A percentile compares a stretch with the other conserved stretches of the same genome.
Conservation (phyloP, 1,140 invertebrate genomes). For the Brachionus asplanchnoidis region DNA sequence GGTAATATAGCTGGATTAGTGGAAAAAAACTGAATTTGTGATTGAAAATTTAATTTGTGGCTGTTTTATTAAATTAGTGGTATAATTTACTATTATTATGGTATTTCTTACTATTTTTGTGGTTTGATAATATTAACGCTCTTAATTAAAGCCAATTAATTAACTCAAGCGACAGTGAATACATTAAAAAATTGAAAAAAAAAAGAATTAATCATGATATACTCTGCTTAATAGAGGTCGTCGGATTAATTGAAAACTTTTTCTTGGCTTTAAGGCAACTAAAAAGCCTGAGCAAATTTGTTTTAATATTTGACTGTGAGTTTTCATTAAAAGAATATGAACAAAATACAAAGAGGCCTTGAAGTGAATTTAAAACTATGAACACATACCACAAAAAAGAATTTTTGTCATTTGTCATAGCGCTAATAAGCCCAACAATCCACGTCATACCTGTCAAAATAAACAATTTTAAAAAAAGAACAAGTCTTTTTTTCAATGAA, state of each 20-base stretch:
- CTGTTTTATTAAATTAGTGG: too few relatives aligned
- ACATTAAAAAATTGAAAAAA: too few relatives aligned
- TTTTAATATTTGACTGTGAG: background rate
- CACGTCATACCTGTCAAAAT: background rate
- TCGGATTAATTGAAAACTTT: background rate
- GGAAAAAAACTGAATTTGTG: too few relatives aligned
- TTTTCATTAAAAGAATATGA: slow-evolving; percentile 22
- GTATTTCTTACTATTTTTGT: too few relatives aligned
- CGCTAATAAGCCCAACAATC: background rate
- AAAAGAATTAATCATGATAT: too few relatives aligned
- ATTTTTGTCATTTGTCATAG: background rate
- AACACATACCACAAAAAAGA: slow-evolving; percentile 18
- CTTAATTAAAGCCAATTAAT: too few relatives aligned
- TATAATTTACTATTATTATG: too few relatives aligned
- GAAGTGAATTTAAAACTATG: slow-evolving; percentile 10
- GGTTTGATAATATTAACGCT: too few relatives aligned
- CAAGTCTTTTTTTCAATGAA: background rate
- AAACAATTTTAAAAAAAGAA: background rate
- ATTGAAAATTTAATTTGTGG: too few relatives aligned
- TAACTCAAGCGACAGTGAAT: too few relatives aligned
- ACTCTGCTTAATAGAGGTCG: background rate
- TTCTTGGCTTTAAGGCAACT: background rate
- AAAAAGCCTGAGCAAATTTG: background rate
- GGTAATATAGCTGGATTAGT: too few relatives aligned
- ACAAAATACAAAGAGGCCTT: background rate